These are phyloP conservation scores for Archaeoteleia sp. DNA, from an alignment of 2,888 invertebrate species.

Conservation along the genomic window DNA sequence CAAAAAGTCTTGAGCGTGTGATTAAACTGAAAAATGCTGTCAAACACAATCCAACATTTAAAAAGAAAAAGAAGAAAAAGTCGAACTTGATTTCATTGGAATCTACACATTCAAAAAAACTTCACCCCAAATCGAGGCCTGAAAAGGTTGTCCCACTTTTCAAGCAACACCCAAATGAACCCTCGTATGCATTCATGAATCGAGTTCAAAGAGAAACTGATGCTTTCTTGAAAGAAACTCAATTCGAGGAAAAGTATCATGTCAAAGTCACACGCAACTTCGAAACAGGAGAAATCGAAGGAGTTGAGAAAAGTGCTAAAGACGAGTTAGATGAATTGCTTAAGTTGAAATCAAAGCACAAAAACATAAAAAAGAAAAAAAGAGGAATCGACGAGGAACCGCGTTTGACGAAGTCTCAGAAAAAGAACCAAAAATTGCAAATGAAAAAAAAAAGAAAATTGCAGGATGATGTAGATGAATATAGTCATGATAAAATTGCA, in stretches of 20 bases:
- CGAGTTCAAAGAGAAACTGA: conserved; percentile 81
- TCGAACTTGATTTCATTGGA: conserved; percentile 68
- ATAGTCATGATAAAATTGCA: conserved; percentile 79
- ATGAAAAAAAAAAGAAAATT: conserved; percentile 75
- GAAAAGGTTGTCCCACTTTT: conserved; percentile 77
- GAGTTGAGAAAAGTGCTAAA: conserved; percentile 76
- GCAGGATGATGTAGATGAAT: conserved; percentile 74
- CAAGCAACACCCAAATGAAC: conserved; percentile 80
- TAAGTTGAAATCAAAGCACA: conserved; percentile 71
- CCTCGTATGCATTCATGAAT: conserved; percentile 79
- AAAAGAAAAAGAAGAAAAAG: conserved; percentile 69
- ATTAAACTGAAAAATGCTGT: conserved; percentile 78
- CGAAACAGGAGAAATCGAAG: conserved; percentile 76
- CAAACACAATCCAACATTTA: conserved; percentile 72
- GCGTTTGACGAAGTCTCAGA: conserved; percentile 77
- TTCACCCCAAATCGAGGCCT: conserved; percentile 65
- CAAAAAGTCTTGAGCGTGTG: conserved; percentile 81
- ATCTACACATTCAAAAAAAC: conserved; percentile 30
- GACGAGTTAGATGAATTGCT: conserved; percentile 77
- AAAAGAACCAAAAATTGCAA: conserved; percentile 76
- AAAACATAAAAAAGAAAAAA: conserved; percentile 71
- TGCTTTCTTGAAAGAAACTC: conserved; percentile 79
- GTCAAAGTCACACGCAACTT: conserved; percentile 78
- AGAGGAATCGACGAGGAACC: conserved; percentile 57
- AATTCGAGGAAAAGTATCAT: conserved; percentile 79